Evolutionary conservation across 2,888 invertebrate species (phyloP).

Genomic region (Omphaloscelis lunosa): DNA sequence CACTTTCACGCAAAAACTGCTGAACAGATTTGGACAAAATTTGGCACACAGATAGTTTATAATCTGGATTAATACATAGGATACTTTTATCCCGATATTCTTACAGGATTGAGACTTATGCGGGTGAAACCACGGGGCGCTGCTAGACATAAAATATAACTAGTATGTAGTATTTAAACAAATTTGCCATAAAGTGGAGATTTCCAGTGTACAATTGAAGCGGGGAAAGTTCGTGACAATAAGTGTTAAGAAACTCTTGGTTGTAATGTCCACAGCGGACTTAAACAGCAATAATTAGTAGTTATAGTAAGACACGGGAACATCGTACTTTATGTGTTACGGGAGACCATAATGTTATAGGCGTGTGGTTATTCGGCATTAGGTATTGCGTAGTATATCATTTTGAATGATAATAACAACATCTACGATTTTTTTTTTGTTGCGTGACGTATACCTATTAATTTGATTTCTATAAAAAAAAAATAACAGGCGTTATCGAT

Average conservation of each 20-base stretch:
- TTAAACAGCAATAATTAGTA: constrained; percentile 40
- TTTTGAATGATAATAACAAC: constrained; percentile 1
- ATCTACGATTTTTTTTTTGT: constrained; percentile 12
- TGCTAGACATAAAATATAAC: constrained; percentile 13
- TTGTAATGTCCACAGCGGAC: constrained; percentile 44
- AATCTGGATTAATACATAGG: no score
- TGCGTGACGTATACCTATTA: constrained; percentile 29
- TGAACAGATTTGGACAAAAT: no score
- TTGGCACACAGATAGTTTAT: no score
- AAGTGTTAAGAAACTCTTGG: constrained; percentile 37
- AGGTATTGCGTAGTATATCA: background rate
- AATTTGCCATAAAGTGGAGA: constrained; percentile 5
- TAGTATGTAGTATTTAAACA: background rate
- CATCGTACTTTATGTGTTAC: constrained; percentile 22
- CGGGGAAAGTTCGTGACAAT: constrained; percentile 56
- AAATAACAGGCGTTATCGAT: constrained; percentile 65
- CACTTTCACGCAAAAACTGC: no score
- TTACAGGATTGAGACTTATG: no score
- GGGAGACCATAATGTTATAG: background rate
- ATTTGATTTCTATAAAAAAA: constrained; percentile 16
- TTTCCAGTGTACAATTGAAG: constrained; percentile 16
- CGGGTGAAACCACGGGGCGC: no score
- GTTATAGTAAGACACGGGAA: constrained; percentile 34
- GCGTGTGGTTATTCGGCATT: constrained; percentile 4
- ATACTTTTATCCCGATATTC: no score